These are phyloP conservation scores for Oryzias curvinotus DNA, from an alignment of 2,113 vertebrate genomes.

Conservation along the genomic window DNA sequence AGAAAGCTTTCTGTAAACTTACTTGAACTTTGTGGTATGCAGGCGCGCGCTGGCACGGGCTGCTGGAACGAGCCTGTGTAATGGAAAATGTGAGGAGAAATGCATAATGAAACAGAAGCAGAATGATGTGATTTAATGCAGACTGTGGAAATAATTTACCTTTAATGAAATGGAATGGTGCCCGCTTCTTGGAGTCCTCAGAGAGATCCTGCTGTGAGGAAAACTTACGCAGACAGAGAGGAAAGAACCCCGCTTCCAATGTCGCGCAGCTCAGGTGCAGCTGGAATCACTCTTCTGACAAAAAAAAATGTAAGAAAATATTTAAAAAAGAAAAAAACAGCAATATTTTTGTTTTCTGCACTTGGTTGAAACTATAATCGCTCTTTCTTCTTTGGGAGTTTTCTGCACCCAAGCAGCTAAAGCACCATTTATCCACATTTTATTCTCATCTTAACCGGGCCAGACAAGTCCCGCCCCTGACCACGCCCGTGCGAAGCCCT, in stretches of 20 bases:
- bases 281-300: slow-evolving; percentile 3
- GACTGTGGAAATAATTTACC: slow-evolving; percentile 60
- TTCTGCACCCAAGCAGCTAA: slow-evolving; percentile 51
- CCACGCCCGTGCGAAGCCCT: slow-evolving; percentile 57
- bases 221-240: slow-evolving; percentile 20
- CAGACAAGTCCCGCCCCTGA: slow-evolving; percentile 41
- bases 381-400: slow-evolving; percentile 46
- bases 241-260: slow-evolving; percentile 20
- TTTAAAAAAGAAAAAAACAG: slow-evolving; percentile 1
- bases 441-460: slow-evolving; percentile 68
- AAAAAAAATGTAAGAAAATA: neutral
- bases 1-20: slow-evolving; percentile 10
- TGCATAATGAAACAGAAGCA: slow-evolving; percentile 30
- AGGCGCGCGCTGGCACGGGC: slow-evolving; percentile 26
- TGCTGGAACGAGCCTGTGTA: slow-evolving; percentile 35
- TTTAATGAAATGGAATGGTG: slow-evolving; percentile 55
- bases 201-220: slow-evolving; percentile 31
- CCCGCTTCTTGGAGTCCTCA: slow-evolving; percentile 37
- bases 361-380: neutral
- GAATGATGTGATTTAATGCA: slow-evolving; percentile 41
- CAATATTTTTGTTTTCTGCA: neutral
- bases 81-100: slow-evolving; percentile 43
- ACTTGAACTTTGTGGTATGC: slow-evolving; percentile 21
- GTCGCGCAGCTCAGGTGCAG: slow-evolving; percentile 43
- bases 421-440: slow-evolving; percentile 71